Conservation (phyloP, 2,888 invertebrate species). For the Dimorphilus gyrociliatus region DNA sequence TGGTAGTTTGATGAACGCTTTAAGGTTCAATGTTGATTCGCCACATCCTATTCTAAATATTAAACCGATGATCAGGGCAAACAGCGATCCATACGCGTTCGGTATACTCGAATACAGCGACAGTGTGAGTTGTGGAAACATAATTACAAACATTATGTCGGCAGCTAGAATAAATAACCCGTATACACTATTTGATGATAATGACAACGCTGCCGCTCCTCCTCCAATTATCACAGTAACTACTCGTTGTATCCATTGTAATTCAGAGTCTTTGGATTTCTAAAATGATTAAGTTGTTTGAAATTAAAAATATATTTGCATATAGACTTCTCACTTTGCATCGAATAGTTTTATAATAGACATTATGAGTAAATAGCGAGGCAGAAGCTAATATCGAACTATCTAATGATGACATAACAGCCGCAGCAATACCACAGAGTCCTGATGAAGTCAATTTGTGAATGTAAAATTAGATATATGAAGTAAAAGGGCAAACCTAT, state of each 20-base stretch:
- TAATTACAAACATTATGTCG: conserved; percentile 25
- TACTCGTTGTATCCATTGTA: conserved; percentile 16
- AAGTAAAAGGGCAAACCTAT: conserved; percentile 14
- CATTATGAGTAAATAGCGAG: conserved; percentile 26
- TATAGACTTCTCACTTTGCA: conserved; percentile 11
- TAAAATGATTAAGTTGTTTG: conserved; percentile 6
- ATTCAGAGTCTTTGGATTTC: conserved; percentile 16
- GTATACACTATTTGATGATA: not conserved
- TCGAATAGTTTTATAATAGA: conserved; percentile 19
- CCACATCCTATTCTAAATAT: conserved; percentile 65
- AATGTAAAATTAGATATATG: conserved; percentile 1
- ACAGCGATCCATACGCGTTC: conserved; percentile 20
- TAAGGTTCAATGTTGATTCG: conserved; percentile 63
- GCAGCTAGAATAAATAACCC: conserved; percentile 16
- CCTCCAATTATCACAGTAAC: conserved; percentile 15
- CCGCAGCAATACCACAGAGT: conserved; percentile 22
- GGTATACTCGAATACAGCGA: conserved; percentile 15
- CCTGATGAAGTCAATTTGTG: conserved; percentile 5
- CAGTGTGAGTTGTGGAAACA: conserved; percentile 24
- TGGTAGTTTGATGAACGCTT: conserved; percentile 69
- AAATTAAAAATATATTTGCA: not conserved
- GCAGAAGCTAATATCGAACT: conserved; percentile 24
- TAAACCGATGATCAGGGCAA: conserved; percentile 50
- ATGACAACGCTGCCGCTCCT: too few relatives aligned
- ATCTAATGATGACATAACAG: conserved; percentile 30